phyloP scores from a whole-genome alignment of 2,113 vertebrate species.

The rabbit (Oryctolagus cuniculus) region DNA sequence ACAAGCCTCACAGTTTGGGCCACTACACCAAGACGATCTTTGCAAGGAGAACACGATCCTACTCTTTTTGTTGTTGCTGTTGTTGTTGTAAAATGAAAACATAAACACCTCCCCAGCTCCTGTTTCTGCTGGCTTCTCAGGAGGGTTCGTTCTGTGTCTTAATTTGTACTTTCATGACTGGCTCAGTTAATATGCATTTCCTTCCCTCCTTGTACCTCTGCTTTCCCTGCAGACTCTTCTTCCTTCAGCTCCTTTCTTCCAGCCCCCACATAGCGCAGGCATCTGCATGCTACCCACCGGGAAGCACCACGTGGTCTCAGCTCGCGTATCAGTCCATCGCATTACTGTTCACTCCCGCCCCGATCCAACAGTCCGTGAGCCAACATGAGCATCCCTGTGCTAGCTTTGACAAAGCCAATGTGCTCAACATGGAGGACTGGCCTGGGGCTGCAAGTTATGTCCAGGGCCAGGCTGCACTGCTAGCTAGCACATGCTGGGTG shows the following conservation, averaged over 20 bases:
- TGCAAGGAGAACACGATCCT: not conserved
- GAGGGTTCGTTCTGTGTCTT: not conserved
- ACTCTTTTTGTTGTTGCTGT: not conserved
- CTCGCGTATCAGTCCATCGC: too few species aligned
- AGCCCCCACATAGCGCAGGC: not conserved
- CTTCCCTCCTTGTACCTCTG: not conserved
- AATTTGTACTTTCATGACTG: not conserved
- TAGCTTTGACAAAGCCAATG: not conserved
- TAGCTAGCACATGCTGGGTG: not conserved
- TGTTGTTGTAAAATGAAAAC: not conserved
- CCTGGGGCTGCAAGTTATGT: not conserved
- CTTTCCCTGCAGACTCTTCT: not conserved
- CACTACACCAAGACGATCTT: not conserved
- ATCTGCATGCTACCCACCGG: not conserved
- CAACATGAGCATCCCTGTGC: not conserved
- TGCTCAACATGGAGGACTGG: not conserved
- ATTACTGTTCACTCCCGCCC: not conserved
- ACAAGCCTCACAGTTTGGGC: not conserved
- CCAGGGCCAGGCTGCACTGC: not conserved
- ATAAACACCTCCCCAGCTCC: not conserved
- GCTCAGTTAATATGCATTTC: not conserved
- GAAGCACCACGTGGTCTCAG: not conserved
- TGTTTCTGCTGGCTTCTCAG: not conserved
- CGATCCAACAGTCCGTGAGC: not conserved
- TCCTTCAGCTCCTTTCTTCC: not conserved